Conservation (phyloP, 2,888 invertebrate species). For the Eurytoma adleriae region DNA sequence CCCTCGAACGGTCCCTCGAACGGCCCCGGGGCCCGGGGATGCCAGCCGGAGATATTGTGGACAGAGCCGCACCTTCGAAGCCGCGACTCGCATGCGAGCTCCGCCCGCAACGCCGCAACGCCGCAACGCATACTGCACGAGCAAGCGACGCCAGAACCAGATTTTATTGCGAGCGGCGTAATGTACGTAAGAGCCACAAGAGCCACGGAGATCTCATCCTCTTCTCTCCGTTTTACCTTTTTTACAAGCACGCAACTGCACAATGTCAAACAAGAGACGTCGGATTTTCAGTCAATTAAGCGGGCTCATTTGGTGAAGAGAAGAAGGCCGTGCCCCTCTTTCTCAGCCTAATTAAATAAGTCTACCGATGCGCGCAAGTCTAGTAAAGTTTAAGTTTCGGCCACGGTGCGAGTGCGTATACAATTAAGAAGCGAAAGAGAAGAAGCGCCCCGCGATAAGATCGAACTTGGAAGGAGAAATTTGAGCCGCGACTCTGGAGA, state of each 20-base stretch:
- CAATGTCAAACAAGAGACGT: no score
- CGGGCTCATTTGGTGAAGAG: no score
- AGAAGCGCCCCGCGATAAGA: slow-evolving; percentile 36
- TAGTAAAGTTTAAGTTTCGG: slow-evolving; percentile 20
- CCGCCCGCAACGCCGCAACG: slow-evolving; percentile 70
- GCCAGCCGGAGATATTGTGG: slow-evolving; percentile 65
- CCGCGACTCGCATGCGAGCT: slow-evolving; percentile 60
- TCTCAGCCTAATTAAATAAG: slow-evolving; percentile 47
- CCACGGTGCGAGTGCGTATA: not conserved
- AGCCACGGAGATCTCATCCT: not conserved
- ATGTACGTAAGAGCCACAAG: slow-evolving; percentile 53
- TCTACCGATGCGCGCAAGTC: slow-evolving; percentile 46
- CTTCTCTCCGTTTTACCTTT: not conserved
- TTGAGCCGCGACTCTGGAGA: slow-evolving; percentile 43
- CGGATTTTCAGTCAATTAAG: no score
- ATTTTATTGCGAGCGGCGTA: slow-evolving; percentile 70
- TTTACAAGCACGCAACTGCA: no score
- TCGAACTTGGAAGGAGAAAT: slow-evolving; percentile 39
- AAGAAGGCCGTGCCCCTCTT: no score
- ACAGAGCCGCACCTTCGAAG: slow-evolving; percentile 72
- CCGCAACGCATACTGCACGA: slow-evolving; percentile 62
- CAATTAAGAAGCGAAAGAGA: slow-evolving; percentile 55
- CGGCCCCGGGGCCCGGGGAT: slow-evolving; percentile 46
- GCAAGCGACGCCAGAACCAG: slow-evolving; percentile 60
- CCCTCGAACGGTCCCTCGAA: slow-evolving; percentile 2